Evolutionary conservation across 2,113 vertebrate species (phyloP).

Genomic region (Hippoglossus stenolepis): DNA sequence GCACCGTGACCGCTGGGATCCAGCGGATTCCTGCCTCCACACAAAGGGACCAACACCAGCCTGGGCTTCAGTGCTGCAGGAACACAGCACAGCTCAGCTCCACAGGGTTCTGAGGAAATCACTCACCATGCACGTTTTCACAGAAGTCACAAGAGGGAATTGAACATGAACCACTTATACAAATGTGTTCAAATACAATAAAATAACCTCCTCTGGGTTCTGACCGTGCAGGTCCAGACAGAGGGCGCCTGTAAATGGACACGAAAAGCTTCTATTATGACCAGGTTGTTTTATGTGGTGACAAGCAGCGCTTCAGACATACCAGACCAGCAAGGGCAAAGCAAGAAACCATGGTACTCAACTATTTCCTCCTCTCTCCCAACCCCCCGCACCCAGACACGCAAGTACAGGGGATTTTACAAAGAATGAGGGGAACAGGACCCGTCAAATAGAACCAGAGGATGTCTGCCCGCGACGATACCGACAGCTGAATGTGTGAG

Average conservation of each 20-base stretch:
- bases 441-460: not conserved
- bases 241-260: not conserved
- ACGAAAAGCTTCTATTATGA: conserved; percentile 51
- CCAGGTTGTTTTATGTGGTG: conserved; percentile 45
- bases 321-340: conserved; percentile 33
- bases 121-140: not conserved
- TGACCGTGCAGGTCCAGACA: conserved; percentile 27
- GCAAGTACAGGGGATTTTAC: not conserved
- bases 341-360: conserved; percentile 22
- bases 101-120: not conserved
- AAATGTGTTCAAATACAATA: too few relatives aligned
- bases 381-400: not conserved
- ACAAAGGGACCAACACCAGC: conserved; percentile 18
- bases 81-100: conserved; percentile 15
- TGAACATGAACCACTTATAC: too few relatives aligned
- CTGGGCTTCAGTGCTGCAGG: not conserved
- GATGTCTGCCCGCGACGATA: not conserved
- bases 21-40: conserved; percentile 10
- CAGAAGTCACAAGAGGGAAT: too few relatives aligned
- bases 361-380: not conserved
- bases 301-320: conserved; percentile 57
- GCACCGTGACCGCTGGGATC: conserved; percentile 78
- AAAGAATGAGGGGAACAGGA: not conserved
- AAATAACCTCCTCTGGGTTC: not conserved
- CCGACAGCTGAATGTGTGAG: too few relatives aligned